Evolutionary conservation across 2,113 vertebrate genomes (phyloP).

Genomic region (Holacanthus passer): DNA sequence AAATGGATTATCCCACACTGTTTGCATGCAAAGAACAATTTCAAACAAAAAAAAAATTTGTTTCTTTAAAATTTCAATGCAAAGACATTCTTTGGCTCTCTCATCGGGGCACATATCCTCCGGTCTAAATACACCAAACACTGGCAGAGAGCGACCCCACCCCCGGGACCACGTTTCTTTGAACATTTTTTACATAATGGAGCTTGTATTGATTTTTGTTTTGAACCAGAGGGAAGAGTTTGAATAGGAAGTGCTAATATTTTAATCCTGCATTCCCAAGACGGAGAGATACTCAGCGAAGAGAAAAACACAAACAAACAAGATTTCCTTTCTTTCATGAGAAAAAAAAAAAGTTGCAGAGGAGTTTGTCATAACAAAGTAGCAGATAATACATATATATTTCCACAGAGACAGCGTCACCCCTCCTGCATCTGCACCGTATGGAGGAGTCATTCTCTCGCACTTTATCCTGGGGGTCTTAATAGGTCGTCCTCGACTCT

Average conservation of each 20-base stretch:
- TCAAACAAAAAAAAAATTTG: conserved; percentile 10
- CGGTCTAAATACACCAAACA: conserved; percentile 52
- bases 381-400: conserved; percentile 7
- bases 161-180: conserved; percentile 67
- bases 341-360: background rate
- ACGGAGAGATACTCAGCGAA: conserved; percentile 23
- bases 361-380: conserved; percentile 8
- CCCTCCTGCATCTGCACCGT: background rate
- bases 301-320: conserved; percentile 59
- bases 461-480: conserved; percentile 10
- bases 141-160: conserved; percentile 51
- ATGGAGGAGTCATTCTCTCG: background rate
- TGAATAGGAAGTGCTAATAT: conserved; percentile 72
- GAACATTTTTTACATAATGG: conserved; percentile 70
- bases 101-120: conserved; percentile 51
- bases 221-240: conserved; percentile 68
- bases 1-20: background rate
- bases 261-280: conserved; percentile 70
- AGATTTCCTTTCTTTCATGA: conserved; percentile 20
- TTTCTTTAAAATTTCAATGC: conserved; percentile 26
- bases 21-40: background rate
- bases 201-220: conserved; percentile 67
- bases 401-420: background rate
- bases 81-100: conserved; percentile 34
- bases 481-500: conserved; percentile 19